Base-by-base conservation (phyloP, 2,113 vertebrate genomes). In the Podarcis raffonei region DNA sequence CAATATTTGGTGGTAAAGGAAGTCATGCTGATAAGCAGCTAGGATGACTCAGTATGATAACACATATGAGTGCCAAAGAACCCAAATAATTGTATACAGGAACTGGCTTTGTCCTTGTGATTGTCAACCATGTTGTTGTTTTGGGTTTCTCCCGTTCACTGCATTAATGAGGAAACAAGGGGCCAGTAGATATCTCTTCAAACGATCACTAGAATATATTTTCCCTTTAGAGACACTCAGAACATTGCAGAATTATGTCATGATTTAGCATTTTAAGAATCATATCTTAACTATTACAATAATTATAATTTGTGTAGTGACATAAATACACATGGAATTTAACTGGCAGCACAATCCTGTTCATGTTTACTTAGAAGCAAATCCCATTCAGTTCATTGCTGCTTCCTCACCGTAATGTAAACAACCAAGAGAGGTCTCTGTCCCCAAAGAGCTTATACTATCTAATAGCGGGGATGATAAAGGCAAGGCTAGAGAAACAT, bases 161-260 rank as follows among this genome's bases (percentile, higher is more conserved):
- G 69, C 4, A 65, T 39, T 35, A 86, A 82, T 30, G 89, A 90
- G 86, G 72, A 76, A 91, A 92, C 90, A 88, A 59, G 89, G 72
- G 22, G 4, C 74, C 66, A 53, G 5, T 78, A 48, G 6, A 42
- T n/a, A 42, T 78, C 48, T 32, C 65, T 11, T 62, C 59, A 27
- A 9, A 92, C 93, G 87, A 89, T 93, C 77, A 66, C 11, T 85
- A 32, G 93, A 88, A 94, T 94, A 91, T 92, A 95, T 94, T 90
- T 90, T 92, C 80, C 91, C 79, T 93, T 95, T 91, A 93, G 93
- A 93, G 90, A 93, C 88, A 78, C 83, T 35, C 9, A 89, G 37
- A 57, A 80, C 22, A 53, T 6, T 42, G 48, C 22, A 74, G 25
- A 42, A 42, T 25, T 37, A n/a, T n/a, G 65, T 27, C 82, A 2